Evolutionary conservation across 2,797 vertebrate species (phyloP), one percentile per base, ranked within the genome.

Genomic region (Thripadectes ignobilis): DNA sequence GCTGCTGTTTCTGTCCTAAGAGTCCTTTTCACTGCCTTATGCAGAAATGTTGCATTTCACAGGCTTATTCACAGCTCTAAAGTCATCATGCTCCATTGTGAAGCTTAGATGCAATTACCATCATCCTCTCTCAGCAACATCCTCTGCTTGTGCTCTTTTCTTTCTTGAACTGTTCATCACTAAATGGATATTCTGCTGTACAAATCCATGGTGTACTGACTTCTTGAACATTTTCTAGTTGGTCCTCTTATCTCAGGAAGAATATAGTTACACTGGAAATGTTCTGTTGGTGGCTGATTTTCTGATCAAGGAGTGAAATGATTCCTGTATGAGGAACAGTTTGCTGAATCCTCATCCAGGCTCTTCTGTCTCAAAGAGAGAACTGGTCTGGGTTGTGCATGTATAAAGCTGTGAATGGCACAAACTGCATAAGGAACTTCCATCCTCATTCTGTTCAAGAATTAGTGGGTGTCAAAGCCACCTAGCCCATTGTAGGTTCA

Each of bases 41-140:
- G 82, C 71, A 91, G 87, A 77, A 93, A 78, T 41, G 49, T 89
- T 91, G 89, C 81, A 66, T 72, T 95, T 96, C 34, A 38, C 73
- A 75, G 75, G 63, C 85, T 93, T 83, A 88, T 94, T 96, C 72
- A 88, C 49, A 91, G 68, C 72, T 94, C 65, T 87, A 85, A 92
- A 95, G 78, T 68, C 72, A 95, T 95, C 91, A 92, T 8, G 65
- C 41, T 85, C 85, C 76, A 83, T 94, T 97, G 93, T 92, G 16
- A 92, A 88, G 52, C 38, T 89, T 58, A 34, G 65, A 94, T 94
- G 93, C 51, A 92, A 95, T 97, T 95, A 94, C 46, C 87, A 91
- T 92, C 57, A 77, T 86, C 68, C 49, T 87, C 61, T 71, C 68
- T 94, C 85, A 85, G 88, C 93, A 96, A 48, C 36, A 93, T 95